Percentiles rank a stretch among this genome's conserved stretches.
These are phyloP conservation scores for Ctenosaura bakeri DNA, from an alignment of 2,797 vertebrate genomes.

Conservation along the genomic window DNA sequence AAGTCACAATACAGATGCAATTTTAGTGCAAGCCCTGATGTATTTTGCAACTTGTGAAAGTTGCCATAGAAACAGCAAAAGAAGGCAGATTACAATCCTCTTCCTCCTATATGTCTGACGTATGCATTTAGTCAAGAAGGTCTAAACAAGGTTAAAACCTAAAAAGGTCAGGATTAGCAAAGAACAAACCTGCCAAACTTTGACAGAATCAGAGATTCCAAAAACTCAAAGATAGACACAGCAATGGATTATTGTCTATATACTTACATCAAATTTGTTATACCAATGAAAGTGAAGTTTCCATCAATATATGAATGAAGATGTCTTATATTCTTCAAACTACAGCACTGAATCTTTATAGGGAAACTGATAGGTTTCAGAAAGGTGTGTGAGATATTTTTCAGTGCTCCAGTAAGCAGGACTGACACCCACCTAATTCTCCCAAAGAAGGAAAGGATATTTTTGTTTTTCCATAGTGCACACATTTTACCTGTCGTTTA, in stretches of 20 bases:
- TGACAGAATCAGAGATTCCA: not conserved
- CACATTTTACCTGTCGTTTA: not conserved
- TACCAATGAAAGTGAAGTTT: not conserved
- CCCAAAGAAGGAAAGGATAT: not conserved
- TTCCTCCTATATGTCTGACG: constrained; percentile 61
- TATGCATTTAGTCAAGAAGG: constrained; percentile 58
- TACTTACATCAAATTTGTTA: not conserved
- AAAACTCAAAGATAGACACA: not conserved
- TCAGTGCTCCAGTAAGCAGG: not conserved
- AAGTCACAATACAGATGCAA: constrained; percentile 50
- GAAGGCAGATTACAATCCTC: constrained; percentile 65
- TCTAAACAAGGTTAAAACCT: constrained; percentile 60
- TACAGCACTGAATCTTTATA: not conserved
- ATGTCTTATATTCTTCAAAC: not conserved
- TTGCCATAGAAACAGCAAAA: constrained; percentile 75
- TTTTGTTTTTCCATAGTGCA: not conserved
- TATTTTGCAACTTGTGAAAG: constrained; percentile 57
- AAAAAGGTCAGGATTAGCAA: constrained; percentile 38
- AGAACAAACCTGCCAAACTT: not conserved
- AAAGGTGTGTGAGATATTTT: not conserved
- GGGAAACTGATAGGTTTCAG: not conserved
- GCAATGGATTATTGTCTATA: not conserved
- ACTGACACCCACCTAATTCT: not conserved
- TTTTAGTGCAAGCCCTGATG: constrained; percentile 51
- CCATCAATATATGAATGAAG: not conserved